phyloP scores from a whole-genome alignment of 2,113 vertebrate genomes.

The Engraulis encrasicolus region DNA sequence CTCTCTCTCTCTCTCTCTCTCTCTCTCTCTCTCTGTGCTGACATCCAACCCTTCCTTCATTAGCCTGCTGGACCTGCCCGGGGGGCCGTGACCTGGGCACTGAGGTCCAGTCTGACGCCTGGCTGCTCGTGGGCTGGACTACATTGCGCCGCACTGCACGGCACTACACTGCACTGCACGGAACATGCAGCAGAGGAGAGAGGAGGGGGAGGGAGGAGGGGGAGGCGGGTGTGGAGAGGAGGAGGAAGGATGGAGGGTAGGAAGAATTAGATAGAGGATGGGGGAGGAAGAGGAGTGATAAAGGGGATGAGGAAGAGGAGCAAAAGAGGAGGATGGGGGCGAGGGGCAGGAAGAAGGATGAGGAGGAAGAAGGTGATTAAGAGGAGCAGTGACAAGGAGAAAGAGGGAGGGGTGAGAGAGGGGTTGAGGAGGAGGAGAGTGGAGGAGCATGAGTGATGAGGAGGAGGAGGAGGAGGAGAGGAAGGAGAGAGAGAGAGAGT shows the following conservation, averaged over 20 bases:
- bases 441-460: no score
- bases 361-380: no score
- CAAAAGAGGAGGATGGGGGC: background rate
- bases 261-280: background rate
- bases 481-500: background rate
- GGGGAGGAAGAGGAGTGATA: no score
- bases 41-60: constrained; percentile 18
- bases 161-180: no score
- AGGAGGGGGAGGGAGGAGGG: background rate
- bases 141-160: no score
- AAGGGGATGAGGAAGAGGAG: no score
- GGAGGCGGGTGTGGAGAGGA: background rate
- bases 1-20: background rate
- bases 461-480: background rate
- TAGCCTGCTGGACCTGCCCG: constrained; percentile 25
- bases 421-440: no score
- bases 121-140: background rate
- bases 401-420: background rate
- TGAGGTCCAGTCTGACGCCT: background rate
- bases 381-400: no score
- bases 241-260: background rate
- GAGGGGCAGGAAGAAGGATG: background rate
- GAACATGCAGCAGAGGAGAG: background rate
- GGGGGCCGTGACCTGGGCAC: background rate
- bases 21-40: background rate